Base-by-base conservation (phyloP, 2,113 vertebrate species). In the Myotis yumanensis region DNA sequence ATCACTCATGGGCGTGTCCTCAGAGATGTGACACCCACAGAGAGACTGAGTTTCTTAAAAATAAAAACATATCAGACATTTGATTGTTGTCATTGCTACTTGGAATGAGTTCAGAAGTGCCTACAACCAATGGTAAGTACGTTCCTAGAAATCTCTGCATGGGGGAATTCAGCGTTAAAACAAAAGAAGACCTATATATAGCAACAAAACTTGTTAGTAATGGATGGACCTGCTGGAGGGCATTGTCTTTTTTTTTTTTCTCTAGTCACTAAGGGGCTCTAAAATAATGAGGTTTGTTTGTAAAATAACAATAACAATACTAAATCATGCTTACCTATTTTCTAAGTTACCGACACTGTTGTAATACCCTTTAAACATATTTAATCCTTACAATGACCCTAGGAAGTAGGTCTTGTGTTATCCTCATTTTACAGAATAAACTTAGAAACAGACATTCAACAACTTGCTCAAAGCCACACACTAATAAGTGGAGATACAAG, bases 31-130 rank as follows among this genome's bases (percentile, higher is more conserved):
- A 69, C 64, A 80, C 20, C 64, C 48, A 28, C 43, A 73, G 30
- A 40, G 2, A 89, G 5, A 12, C 4, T 18, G 20, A 32, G 14
- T 14, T 72, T 43, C 83, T 66, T 52, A 23, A 75, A 90, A 73
- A 79, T 51, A 30, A 79, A 86, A 54, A 12, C 4, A 48, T 11
- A 46, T 18, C 77, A 72, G 48, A 18, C 32, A 52, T 51, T 76
- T 84, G 40, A 81, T 73, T 93, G 93, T 64, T 95, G 32, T 77
- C 68, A 87, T 25, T 72, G 14, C 46, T 88, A 81, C 82, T 95
- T 75, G 59, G 79, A 90, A 89, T 66, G 51, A 76, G 81, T 59
- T 86, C 75, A 81, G 16, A 88, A 89, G 43, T 16, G 51, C 6
- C 18, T 35, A 93, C 46, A 93, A 89, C 46, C n/a, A 76, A 32